Evolutionary conservation across 2,113 vertebrate genomes (phyloP).

Genomic region (Plotosus lineatus): DNA sequence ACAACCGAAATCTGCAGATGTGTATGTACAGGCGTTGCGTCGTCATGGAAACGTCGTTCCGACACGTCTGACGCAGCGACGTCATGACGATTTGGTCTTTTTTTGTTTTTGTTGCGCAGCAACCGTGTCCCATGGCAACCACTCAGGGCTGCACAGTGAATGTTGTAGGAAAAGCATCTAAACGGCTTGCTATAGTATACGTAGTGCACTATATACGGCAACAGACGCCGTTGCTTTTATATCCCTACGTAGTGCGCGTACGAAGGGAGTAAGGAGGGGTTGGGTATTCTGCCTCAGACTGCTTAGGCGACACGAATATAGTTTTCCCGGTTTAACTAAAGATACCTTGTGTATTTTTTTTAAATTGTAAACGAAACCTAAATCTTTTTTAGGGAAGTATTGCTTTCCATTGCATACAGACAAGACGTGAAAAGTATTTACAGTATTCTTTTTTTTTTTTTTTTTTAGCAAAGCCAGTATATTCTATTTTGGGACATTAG

Average conservation of each 20-base stretch:
- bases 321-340: not conserved
- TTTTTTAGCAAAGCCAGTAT: too few species aligned
- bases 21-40: slow-evolving; percentile 75
- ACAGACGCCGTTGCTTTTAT: not conserved
- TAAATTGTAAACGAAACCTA: not conserved
- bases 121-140: slow-evolving; percentile 75
- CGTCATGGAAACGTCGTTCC: slow-evolving; percentile 76
- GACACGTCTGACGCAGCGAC: slow-evolving; percentile 71
- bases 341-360: not conserved
- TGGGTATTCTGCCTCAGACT: not conserved
- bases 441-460: too few species aligned
- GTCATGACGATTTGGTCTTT: slow-evolving; percentile 72
- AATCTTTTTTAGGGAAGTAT: not conserved
- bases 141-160: slow-evolving; percentile 36
- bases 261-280: not conserved
- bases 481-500: too few species aligned
- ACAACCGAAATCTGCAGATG: slow-evolving; percentile 43
- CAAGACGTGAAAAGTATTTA: not conserved
- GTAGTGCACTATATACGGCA: not conserved
- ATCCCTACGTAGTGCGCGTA: not conserved
- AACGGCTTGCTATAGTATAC: not conserved
- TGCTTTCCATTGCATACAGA: not conserved
- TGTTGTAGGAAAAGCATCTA: not conserved
- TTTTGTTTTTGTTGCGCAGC: slow-evolving; percentile 82
- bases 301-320: not conserved